Evolutionary conservation across 2,888 invertebrate species (phyloP), one percentile per base, ranked within the genome.

Genomic region (Drosophila kambysellisi): DNA sequence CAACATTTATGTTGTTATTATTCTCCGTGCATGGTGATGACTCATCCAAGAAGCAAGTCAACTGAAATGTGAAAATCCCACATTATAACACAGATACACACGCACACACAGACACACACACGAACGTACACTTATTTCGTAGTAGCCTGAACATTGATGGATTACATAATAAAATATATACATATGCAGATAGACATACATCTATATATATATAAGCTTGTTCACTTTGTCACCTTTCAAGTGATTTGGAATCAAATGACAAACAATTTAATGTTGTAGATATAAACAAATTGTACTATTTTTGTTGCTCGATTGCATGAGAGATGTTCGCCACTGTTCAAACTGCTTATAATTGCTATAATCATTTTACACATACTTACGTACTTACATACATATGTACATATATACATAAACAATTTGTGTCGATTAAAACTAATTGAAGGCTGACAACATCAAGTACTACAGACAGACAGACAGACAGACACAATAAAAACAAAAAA

Each of bases 361-460:
- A 85, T 85, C 76, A 74, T 65, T 57, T 64, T 7, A 11, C 25
- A 53, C 25, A 9, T 17, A 41, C 64, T 33, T 25, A 50, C 43
- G 33, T 37, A 35, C 25, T 25, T 25, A 3, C 20, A 20, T 39
- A n/a, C 11, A n/a, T 9, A 1, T 11, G 3, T 11, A n/a, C 3
- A 8, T 25, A 39, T 32, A 61, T 60, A 53, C 25, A 35, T 51
- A 5, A 11, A n/a, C 57, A 57, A 51, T 57, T 32, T 50, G 68
- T 57, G 67, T 30, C 60, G 78, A 77, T 57, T 72, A 72, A 64
- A 73, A 68, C 63, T 72, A 76, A 77, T 77, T 72, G 72, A 77
- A 64, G 78, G 61, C 64, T 64, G 52, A 54, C 58, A 70, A 25
- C 59, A 59, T 56, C 53, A 62, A 62, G 25, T 25, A 41, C 33